These are phyloP conservation scores for Odocoileus hemionus DNA, from an alignment of 2,113 vertebrate species.

Conservation along the genomic window DNA sequence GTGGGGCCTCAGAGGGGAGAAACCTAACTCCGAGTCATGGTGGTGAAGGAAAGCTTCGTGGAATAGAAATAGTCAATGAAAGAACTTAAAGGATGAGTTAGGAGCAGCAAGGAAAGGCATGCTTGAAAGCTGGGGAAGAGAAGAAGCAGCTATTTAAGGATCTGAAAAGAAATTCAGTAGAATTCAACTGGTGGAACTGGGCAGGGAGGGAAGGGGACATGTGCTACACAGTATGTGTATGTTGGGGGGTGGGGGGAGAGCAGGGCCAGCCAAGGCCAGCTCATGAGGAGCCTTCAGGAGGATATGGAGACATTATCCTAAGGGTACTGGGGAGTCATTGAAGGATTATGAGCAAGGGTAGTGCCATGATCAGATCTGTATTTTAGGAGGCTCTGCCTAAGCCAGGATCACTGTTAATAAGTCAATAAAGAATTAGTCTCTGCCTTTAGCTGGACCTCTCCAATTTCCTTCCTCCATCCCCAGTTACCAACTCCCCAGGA, in stretches of 20 bases:
- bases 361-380: background rate
- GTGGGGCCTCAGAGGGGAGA: background rate
- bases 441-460: constrained; percentile 11
- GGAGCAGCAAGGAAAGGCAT: background rate
- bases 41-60: too few species aligned
- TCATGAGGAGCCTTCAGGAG: background rate
- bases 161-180: background rate
- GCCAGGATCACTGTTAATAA: background rate
- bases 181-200: background rate
- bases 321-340: background rate
- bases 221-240: background rate
- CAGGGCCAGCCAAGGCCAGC: background rate
- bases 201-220: accelerated
- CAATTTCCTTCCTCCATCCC: background rate
- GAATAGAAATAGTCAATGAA: background rate
- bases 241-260: accelerated
- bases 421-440: background rate
- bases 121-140: background rate
- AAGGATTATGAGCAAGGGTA: background rate
- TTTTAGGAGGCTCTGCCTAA: background rate
- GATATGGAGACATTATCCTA: background rate
- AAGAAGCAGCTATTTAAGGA: background rate
- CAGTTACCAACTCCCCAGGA: constrained; percentile 16
- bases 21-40: background rate
- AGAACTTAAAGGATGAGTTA: background rate